Base-by-base conservation (phyloP, 2,797 vertebrate species). In the Labroides dimidiatus region DNA sequence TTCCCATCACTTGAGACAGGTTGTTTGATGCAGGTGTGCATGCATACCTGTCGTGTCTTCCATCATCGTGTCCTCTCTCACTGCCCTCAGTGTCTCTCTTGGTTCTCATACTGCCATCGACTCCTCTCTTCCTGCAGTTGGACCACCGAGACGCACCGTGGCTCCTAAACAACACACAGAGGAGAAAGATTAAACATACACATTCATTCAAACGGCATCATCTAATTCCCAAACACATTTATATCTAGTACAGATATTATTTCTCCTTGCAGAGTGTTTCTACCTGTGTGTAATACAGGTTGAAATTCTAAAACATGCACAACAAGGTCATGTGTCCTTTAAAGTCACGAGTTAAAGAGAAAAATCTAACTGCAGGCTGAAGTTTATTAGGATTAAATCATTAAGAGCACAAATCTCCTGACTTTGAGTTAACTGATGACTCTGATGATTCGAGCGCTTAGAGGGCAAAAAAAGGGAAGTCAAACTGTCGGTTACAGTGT, bases 81-180 rank as follows among this genome's bases (percentile, higher is more conserved):
- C 8, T 10, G 9, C 11, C 39, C 6, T 72, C 69, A 0, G 27
- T 50, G 2, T 70, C 77, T 48, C 49, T 62, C 23, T 52, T 77
- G 24, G 53, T 11, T 52, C 89, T 45, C 58, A 91, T 73, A 56
- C 41, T 84, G 19, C 91, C 91, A 21, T 92, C 89, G 0, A 86
- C 17, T 5, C 87, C 87, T 27, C 91, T 78, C 63, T 92, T 92
- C 52, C 91, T 82, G 81, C 86, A 76, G 59, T 84, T 64, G 50
- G 87, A 87, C 88, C 87, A 89, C 14, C 74, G 70, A 13, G 87
- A 76, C 0, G 69, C 59, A 1, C 71, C 86, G 15, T 37, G 20
- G 45, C 67, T 81, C n/a, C 79, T 82, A 15, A 10, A 19, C 5
- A 64, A 2, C 23, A 15, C 1, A 44, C 11, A 69, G 15, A 57